Percentiles rank a stretch among this genome's conserved stretches.
Evolutionary conservation across 2,888 invertebrate genomes (phyloP).

Genomic region (Chydorus sphaericus): DNA sequence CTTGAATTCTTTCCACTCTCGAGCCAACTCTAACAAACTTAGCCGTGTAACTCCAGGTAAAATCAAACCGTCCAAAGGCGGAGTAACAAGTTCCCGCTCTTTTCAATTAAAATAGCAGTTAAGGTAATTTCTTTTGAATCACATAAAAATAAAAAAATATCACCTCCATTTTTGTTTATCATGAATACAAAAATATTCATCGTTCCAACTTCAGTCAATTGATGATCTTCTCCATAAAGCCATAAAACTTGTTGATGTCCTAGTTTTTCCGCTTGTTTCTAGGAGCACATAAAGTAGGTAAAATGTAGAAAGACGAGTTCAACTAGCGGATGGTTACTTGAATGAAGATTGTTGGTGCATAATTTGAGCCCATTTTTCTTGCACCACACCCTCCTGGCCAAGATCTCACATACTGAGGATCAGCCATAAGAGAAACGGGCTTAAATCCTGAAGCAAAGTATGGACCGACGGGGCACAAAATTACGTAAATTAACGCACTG

Average conservation of each 20-base stretch:
- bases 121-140: neutral
- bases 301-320: neutral
- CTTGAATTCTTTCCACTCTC: constrained; percentile 72
- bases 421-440: constrained; percentile 78
- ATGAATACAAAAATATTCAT: constrained; percentile 93
- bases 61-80: constrained; percentile 84
- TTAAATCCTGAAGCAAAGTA: constrained; percentile 62
- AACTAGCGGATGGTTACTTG: constrained; percentile 28
- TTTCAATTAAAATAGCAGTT: constrained; percentile 16
- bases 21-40: constrained; percentile 64
- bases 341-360: constrained; percentile 69
- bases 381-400: constrained; percentile 89
- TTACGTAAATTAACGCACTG: constrained; percentile 77
- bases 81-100: constrained; percentile 85
- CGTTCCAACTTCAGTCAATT: constrained; percentile 92
- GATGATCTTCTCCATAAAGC: constrained; percentile 84
- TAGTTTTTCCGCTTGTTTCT: constrained; percentile 51
- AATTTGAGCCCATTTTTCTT: constrained; percentile 89
- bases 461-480: constrained; percentile 82
- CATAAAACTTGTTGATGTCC: constrained; percentile 91
- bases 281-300: constrained; percentile 19
- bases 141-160: constrained; percentile 20
- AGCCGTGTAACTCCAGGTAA: constrained; percentile 86
- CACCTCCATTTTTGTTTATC: constrained; percentile 79
- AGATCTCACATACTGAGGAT: constrained; percentile 57